These are phyloP conservation scores for Sylvilagus bachmani DNA, from an alignment of 2,113 vertebrate genomes.

Conservation along the genomic window DNA sequence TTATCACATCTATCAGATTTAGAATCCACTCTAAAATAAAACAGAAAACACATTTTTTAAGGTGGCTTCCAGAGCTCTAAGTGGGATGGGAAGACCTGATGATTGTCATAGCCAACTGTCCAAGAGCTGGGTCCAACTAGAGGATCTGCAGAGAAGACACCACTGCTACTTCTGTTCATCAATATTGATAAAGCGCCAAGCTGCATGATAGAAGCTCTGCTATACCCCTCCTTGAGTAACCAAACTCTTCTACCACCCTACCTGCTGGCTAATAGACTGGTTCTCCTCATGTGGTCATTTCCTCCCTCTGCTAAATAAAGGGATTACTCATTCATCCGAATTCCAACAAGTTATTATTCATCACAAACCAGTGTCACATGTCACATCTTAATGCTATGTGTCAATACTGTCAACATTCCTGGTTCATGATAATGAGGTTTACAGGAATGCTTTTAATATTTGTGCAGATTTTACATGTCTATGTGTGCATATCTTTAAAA, in stretches of 20 bases:
- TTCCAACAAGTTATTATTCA: not conserved
- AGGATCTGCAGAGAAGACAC: not conserved
- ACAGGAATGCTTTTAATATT: not conserved
- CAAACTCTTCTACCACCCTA: not conserved
- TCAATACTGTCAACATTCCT: not conserved
- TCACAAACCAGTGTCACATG: not conserved
- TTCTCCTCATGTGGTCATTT: not conserved
- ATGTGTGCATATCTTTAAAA: not conserved
- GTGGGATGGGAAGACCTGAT: not conserved
- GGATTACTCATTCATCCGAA: not conserved
- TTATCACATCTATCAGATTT: not conserved
- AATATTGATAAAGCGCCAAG: not conserved
- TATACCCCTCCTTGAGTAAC: not conserved
- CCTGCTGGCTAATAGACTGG: not conserved
- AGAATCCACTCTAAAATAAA: not conserved
- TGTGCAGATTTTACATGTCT: not conserved
- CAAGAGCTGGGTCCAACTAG: not conserved
- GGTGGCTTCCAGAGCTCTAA: not conserved
- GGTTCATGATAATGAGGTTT: not conserved
- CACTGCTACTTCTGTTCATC: not conserved
- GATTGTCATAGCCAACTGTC: accelerated
- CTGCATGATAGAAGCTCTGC: not conserved
- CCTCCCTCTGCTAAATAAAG: not conserved
- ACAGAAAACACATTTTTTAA: not conserved
- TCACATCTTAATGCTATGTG: not conserved